Evolutionary conservation across 2,888 invertebrate genomes (phyloP).

Genomic region (Lithodes maja): DNA sequence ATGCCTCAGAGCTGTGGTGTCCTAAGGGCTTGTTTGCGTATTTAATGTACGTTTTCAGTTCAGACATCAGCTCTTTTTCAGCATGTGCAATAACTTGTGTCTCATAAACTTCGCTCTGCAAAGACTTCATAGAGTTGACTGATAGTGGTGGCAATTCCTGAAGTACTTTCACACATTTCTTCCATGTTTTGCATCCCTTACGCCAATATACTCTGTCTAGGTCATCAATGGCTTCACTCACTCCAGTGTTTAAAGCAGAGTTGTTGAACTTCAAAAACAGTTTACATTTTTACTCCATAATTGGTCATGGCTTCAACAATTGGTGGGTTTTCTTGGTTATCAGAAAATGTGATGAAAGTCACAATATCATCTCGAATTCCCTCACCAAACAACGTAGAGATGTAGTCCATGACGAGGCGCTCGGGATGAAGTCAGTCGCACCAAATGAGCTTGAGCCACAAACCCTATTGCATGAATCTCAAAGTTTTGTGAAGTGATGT

Average conservation of each 20-base stretch:
- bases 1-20: background rate
- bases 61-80: conserved; percentile 27
- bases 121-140: conserved; percentile 21
- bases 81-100: conserved; percentile 12
- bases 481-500: conserved; percentile 22
- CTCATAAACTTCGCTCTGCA: conserved; percentile 34
- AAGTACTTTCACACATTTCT: conserved; percentile 39
- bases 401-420: conserved; percentile 47
- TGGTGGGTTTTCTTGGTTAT: conserved; percentile 43
- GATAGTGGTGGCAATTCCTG: conserved; percentile 25
- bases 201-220: conserved; percentile 47
- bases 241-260: background rate
- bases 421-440: conserved; percentile 48
- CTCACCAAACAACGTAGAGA: conserved; percentile 42
- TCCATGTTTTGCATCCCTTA: conserved; percentile 40
- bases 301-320: conserved; percentile 43
- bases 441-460: conserved; percentile 49
- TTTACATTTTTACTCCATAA: conserved; percentile 26
- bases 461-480: conserved; percentile 50
- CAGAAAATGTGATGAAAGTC: conserved; percentile 46
- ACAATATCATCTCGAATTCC: conserved; percentile 29
- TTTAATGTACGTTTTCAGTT: conserved; percentile 25
- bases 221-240: conserved; percentile 35
- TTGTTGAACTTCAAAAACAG: conserved; percentile 22
- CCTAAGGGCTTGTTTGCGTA: background rate